Evolutionary conservation across 2,113 vertebrate genomes (phyloP), one percentile per base, ranked within the genome.

Genomic region (Forbesichthys papilliferus): DNA sequence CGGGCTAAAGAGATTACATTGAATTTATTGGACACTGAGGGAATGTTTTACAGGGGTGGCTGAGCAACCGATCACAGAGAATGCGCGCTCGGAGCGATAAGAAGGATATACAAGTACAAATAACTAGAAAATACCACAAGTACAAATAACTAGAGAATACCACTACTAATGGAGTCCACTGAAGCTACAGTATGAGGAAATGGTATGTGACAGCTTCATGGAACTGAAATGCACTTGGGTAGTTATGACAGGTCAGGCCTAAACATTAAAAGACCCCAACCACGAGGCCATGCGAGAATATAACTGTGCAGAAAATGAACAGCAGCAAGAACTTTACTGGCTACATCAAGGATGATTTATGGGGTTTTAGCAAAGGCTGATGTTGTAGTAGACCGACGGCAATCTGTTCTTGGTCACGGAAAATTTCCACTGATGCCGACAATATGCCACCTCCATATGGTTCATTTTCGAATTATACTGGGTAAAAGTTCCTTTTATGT

Each of bases 1-100:
- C 54, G 48, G 58, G 57, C 68, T 62, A 77, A 82, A 14, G 36
- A 85, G 76, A 88, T 85, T 82, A 81, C 64, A 70, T 33, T 81
- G 74, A 79, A 79, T 76, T 77, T 52, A 73, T 70, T 61, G 61
- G 74, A 77, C 73, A 82, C 77, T 77, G 71, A 75, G 66, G 67
- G n/a, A 34, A 64, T 60, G 67, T 57, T 34, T 54, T 48, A 55
- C 49, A 42, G 54, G 53, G 52, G 8, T 34, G 69, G 66, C 77
- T 46, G 68, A 72, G 64, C 64, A 59, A 64, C 69, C 75, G 55
- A 76, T 9, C 0, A 36, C 9, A 34, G 49, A 73, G 55, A 78
- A 16, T 54, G 16, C 27, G 27, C 27, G 27, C 27, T 27, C 27
- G 27, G 27, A 54, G 53, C 57, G 48, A 27, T 3, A 46, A 74